A percentile compares a stretch with the other conserved stretches of the same genome.
Conservation (phyloP, 2,797 vertebrate genomes). For the Gymnocypris eckloni region DNA sequence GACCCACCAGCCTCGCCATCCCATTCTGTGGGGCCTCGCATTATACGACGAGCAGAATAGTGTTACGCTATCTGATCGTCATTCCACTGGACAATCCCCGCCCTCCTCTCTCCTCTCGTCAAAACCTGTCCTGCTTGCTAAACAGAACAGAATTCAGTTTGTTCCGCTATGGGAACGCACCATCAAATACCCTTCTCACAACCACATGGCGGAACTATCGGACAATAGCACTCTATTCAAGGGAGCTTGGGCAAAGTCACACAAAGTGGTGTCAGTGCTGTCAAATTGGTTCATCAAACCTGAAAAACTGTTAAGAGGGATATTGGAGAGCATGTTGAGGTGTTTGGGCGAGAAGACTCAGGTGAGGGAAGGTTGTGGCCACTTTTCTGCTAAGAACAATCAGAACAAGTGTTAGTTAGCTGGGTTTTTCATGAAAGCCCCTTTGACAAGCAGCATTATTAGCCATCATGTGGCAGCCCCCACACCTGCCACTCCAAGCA, state of each 20-base stretch:
- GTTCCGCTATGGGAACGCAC: conserved; percentile 16
- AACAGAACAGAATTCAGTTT: conserved; percentile 31
- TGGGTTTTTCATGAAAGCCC: conserved; percentile 35
- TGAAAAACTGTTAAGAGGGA: conserved; percentile 46
- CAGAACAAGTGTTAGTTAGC: background rate
- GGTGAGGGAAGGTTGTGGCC: background rate
- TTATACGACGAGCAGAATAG: background rate
- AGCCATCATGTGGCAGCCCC: conserved; percentile 40
- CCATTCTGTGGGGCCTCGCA: background rate
- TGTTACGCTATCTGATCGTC: conserved; percentile 6
- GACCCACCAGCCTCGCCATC: background rate
- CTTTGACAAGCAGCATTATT: conserved; percentile 38
- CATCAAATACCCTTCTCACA: conserved; percentile 11
- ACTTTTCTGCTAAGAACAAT: background rate
- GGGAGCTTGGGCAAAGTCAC: conserved; percentile 32
- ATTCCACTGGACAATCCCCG: background rate
- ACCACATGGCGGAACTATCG: conserved; percentile 3
- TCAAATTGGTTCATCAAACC: conserved; percentile 53
- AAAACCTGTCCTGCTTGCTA: background rate
- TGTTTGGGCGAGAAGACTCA: background rate
- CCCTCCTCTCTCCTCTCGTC: background rate
- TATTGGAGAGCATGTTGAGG: conserved; percentile 25
- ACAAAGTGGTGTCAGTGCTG: conserved; percentile 8
- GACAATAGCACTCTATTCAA: conserved; percentile 38
- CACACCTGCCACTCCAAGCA: conserved; percentile 43